A percentile compares a stretch with the other conserved stretches of the same genome.
Evolutionary conservation across 2,797 vertebrate species (phyloP).

Genomic region (Argyrosomus regius): DNA sequence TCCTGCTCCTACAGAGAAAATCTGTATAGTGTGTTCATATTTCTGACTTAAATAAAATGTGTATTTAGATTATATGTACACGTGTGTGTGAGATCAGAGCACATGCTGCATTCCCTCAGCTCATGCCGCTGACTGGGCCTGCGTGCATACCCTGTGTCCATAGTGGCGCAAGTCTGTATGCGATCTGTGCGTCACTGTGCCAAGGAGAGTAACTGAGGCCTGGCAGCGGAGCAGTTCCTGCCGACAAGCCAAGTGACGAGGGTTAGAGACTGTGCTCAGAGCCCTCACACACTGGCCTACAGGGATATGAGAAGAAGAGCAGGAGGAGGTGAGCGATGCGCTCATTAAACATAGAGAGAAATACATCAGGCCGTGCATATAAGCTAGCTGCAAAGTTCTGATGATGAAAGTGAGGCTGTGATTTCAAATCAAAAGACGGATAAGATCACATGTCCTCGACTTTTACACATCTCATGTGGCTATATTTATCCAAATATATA

Average conservation of each 20-base stretch:
- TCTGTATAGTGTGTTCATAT: not conserved
- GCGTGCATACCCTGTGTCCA: constrained; percentile 43
- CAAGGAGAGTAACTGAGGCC: constrained; percentile 69
- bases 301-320: constrained; percentile 42
- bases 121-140: constrained; percentile 37
- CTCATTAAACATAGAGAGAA: constrained; percentile 37
- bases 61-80: constrained; percentile 18
- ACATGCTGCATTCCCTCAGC: constrained; percentile 48
- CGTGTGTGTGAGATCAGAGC: constrained; percentile 40
- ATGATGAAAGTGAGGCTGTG: constrained; percentile 10
- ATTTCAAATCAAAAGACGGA: constrained; percentile 21
- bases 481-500: constrained; percentile 24
- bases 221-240: constrained; percentile 61
- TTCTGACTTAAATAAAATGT: constrained; percentile 20
- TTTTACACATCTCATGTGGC: constrained; percentile 17
- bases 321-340: constrained; percentile 21
- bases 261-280: constrained; percentile 49
- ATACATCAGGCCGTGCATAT: constrained; percentile 4
- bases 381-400: constrained; percentile 1
- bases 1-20: not conserved
- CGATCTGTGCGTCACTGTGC: constrained; percentile 69
- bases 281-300: constrained; percentile 33
- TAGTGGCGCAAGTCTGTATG: constrained; percentile 53
- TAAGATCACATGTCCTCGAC: not conserved
- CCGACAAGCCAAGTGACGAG: constrained; percentile 55